Conservation (phyloP, 1,140 invertebrate genomes). For the Thalassaphorura encarpata region DNA sequence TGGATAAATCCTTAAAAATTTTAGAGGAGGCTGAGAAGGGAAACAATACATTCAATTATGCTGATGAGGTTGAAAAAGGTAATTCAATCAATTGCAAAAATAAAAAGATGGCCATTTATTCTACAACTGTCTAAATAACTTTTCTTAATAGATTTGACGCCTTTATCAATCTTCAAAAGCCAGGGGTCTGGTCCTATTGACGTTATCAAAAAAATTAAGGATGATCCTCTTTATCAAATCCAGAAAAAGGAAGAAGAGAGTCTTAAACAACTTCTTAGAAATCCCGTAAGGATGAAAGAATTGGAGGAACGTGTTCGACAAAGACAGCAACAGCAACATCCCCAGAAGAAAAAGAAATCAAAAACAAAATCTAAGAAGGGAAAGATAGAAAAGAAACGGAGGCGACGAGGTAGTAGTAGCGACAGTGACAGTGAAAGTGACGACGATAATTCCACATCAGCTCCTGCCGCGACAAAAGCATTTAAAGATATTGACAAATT, state of each 20-base stretch:
- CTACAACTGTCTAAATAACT: neutral
- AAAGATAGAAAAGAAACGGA: conserved; percentile 24
- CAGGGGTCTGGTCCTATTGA: conserved; percentile 24
- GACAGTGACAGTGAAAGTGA: neutral
- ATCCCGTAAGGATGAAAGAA: conserved; percentile 32
- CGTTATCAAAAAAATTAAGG: conserved; percentile 32
- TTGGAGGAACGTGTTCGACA: too few species aligned
- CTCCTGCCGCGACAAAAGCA: neutral
- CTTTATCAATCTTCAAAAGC: conserved; percentile 27
- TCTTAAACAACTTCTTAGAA: conserved; percentile 26
- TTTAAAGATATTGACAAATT: neutral
- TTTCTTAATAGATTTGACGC: conserved; percentile 29
- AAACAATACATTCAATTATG: conserved; percentile 23
- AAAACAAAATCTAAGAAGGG: conserved; percentile 2
- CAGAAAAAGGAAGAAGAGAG: conserved; percentile 33
- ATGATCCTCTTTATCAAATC: conserved; percentile 33
- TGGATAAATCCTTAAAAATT: conserved; percentile 75
- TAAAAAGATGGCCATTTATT: neutral
- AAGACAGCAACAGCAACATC: too few species aligned
- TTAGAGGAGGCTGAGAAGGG: conserved; percentile 50
- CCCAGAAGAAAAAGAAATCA: too few species aligned
- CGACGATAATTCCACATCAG: neutral
- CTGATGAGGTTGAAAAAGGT: conserved; percentile 32
- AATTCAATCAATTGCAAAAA: neutral
- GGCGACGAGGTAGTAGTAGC: conserved; percentile 3